These are phyloP conservation scores for Pomacea maculata DNA, from an alignment of 1,140 invertebrate genomes.

Conservation along the genomic window DNA sequence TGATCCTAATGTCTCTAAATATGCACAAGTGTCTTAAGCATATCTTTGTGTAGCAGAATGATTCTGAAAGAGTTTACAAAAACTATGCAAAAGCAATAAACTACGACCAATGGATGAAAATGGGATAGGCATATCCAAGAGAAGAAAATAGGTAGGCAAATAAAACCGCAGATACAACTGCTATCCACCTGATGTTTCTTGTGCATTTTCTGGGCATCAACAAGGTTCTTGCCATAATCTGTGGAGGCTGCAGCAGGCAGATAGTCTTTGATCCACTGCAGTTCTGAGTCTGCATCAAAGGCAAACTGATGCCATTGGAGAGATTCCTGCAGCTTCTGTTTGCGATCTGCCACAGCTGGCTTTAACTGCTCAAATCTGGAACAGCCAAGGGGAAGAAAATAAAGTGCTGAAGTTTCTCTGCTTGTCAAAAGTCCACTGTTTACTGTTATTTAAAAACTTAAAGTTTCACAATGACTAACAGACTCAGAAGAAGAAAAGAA, in stretches of 20 bases:
- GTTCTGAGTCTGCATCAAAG: constrained; percentile 91
- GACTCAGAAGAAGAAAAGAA: constrained; percentile 5
- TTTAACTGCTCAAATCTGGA: constrained; percentile 64
- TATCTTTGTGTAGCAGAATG: too few species aligned
- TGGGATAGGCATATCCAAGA: too few species aligned
- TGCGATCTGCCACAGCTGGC: constrained; percentile 70
- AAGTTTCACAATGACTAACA: not conserved
- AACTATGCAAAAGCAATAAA: too few species aligned
- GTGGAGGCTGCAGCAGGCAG: constrained; percentile 81
- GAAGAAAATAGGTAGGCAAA: too few species aligned
- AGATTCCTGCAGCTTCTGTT: constrained; percentile 86
- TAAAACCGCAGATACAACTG: not conserved
- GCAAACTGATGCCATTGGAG: constrained; percentile 91
- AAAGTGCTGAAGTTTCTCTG: too few species aligned
- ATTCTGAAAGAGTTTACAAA: too few species aligned
- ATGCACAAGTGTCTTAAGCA: too few species aligned
- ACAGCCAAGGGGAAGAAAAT: too few species aligned
- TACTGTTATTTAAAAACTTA: too few species aligned
- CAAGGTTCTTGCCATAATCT: constrained; percentile 76
- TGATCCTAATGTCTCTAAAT: too few species aligned
- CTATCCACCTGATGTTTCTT: constrained; percentile 83
- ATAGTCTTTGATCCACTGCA: constrained; percentile 96
- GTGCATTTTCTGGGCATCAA: constrained; percentile 88
- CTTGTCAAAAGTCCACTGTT: too few species aligned
- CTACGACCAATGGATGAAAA: too few species aligned